Evolutionary conservation across 2,888 invertebrate genomes (phyloP), one percentile per base, ranked within the genome.

Genomic region (Drosophila siamana): DNA sequence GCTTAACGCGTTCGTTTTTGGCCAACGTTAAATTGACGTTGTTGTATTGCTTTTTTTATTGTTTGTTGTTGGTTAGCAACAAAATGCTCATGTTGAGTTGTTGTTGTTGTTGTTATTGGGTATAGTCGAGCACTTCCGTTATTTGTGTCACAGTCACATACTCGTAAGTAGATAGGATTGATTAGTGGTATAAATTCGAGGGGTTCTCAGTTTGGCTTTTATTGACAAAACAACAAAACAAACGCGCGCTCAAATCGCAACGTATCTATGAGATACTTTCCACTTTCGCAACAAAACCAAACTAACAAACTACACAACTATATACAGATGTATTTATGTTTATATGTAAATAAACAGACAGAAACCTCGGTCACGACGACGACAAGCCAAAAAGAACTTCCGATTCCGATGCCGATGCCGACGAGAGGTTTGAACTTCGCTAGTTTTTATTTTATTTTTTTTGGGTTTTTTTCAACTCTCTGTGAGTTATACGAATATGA

Each of bases 151-250:
- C 78, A 67, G 51, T 69, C 60, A 46, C 71, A 26, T 26, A 33
- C 16, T 26, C 16, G 4, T 52, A 41, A 38, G 36, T 59, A 54
- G 43, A 47, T 68, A 46, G 28, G 38, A 47, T 51, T 64, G 44
- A 68, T 57, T 52, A 62, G 33, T 50, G 22, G 36, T 40, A 43
- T 59, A 48, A 26, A 51, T 47, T 63, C 59, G 19, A 56, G 7
- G 60, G 52, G 48, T 63, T 44, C 62, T 75, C 61, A 47, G 66
- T 13, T 43, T 22, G 22, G 22, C 22, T 24, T 55, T 80, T 85
- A 86, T 86, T 86, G 88, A 86, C 88, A 88, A 88, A 86, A 86
- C 86, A 86, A 78, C 69, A 86, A 84, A 55, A 47, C 44, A 54
- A 69, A 67, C 65, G 80, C 77, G 72, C 79, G 71, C 64, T 72